Evolutionary conservation across 2,113 vertebrate species (phyloP), one percentile per base, ranked within the genome.

Genomic region (Coregonus clupeaformis): DNA sequence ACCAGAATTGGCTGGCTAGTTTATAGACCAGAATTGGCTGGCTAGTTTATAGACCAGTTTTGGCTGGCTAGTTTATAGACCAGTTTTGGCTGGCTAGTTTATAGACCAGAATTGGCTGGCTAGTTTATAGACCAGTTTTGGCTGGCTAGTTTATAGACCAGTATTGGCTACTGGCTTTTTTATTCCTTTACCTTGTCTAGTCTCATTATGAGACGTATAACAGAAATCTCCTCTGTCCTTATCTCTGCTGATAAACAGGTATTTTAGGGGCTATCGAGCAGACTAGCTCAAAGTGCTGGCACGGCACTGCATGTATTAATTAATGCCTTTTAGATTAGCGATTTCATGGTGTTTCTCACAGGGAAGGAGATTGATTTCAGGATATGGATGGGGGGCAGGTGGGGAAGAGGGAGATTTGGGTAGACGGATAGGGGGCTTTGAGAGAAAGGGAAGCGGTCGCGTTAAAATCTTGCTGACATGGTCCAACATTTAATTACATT

Each of bases 401-500:
- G 4, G 47, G 47, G 47, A 52, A 16, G 47, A 52, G 12, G 47
- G 14, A 14, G 47, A 52, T 52, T 52, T 52, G 14, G 81, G 76
- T 59, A 71, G 24, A 42, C 7, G 13, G 32, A 14, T 74, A 79
- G 81, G 79, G 55, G 68, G 57, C 64, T 70, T 55, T 60, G 71
- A 84, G 80, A 64, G 59, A 71, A 74, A 20, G 75, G 74, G 73
- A 86, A 77, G 63, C 72, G 24, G 71, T 84, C 63, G 62, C 20
- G 18, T 83, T 88, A 27, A 74, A 70, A 80, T 88, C 68, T 75
- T 87, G 87, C 89, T 89, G 88, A 90, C 77, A 65, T 67, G 75
- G 74, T 80, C 72, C 68, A 78, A 87, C 90, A 84, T 90, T 83
- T 89, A 84, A 91, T 92, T 84, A 82, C 77, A 60, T 86, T 85